phyloP scores from a whole-genome alignment of 2,888 invertebrate species.

The Pardosa pseudoannulata region DNA sequence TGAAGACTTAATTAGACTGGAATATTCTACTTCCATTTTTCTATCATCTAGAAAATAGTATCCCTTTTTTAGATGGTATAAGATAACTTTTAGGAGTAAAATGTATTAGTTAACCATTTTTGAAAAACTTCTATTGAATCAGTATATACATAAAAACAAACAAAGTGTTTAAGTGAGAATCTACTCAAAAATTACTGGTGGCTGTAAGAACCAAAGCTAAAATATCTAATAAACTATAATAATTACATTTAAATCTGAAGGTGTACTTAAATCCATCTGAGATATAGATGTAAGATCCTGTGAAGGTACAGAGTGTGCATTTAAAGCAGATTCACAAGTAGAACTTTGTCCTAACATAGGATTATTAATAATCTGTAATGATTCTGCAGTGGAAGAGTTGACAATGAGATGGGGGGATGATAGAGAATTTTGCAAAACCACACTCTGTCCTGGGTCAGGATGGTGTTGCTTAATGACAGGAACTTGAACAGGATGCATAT shows the following conservation, averaged over 20 bases:
- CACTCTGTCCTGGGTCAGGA: constrained; percentile 38
- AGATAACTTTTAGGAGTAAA: no score
- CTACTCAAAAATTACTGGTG: no score
- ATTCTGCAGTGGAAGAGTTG: constrained; percentile 28
- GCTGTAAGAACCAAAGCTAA: no score
- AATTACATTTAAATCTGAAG: background rate
- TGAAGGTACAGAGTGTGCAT: background rate
- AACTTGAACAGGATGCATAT: constrained; percentile 63
- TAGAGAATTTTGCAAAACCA: constrained; percentile 47
- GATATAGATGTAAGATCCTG: background rate
- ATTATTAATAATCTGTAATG: constrained; percentile 50
- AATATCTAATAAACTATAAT: no score
- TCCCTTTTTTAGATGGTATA: no score
- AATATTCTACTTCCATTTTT: no score
- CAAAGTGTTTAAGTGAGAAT: no score
- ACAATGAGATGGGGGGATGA: constrained; percentile 39
- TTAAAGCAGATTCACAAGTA: background rate
- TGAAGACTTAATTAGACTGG: no score
- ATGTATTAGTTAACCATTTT: no score
- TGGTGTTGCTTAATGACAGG: constrained; percentile 57
- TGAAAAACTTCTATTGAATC: no score
- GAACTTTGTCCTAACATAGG: background rate
- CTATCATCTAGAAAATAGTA: no score
- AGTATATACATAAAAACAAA: no score
- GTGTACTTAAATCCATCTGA: background rate